phyloP scores from a whole-genome alignment of 64 coral and sea anemone genomes.

The Montipora foliosa region DNA sequence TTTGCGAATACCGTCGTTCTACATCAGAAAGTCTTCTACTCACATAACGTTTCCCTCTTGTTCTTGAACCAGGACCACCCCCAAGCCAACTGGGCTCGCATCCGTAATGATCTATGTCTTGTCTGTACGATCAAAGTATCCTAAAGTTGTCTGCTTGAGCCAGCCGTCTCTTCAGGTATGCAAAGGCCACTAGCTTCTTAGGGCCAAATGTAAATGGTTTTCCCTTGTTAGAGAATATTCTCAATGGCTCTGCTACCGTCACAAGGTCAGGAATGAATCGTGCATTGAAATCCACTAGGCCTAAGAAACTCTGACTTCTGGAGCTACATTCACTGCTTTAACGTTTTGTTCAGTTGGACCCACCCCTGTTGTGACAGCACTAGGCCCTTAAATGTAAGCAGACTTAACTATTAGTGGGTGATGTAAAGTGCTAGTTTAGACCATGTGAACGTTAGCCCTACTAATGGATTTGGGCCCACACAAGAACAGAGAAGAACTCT shows the following conservation, averaged over 20 bases:
- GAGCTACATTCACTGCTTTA: constrained; percentile 16
- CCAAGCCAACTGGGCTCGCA: constrained; percentile 35
- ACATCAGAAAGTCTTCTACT: constrained; percentile 28
- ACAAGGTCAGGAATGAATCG: constrained; percentile 34
- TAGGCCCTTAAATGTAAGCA: constrained; percentile 12
- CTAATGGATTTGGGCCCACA: too few relatives aligned
- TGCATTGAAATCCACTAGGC: background rate
- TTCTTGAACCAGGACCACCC: constrained; percentile 2
- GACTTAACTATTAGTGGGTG: too few relatives aligned
- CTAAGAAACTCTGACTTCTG: too few relatives aligned
- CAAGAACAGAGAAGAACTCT: too few relatives aligned
- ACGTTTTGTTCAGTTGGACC: constrained; percentile 17
- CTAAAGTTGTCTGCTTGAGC: background rate
- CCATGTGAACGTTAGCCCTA: too few relatives aligned
- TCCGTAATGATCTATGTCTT: constrained; percentile 22
- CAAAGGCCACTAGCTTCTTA: constrained; percentile 30
- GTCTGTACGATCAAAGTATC: background rate
- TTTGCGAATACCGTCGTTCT: background rate
- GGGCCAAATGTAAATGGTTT: background rate
- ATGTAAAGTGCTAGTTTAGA: too few relatives aligned
- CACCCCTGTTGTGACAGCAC: constrained; percentile 20
- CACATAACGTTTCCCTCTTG: background rate
- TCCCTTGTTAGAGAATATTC: constrained; percentile 1
- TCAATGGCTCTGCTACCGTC: constrained; percentile 14
- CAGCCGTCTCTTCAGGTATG: constrained; percentile 16